A percentile compares a stretch with the other conserved stretches of the same genome.
These are phyloP conservation scores for Heliconius charithonia DNA, from an alignment of 2,888 invertebrate species.

Conservation along the genomic window DNA sequence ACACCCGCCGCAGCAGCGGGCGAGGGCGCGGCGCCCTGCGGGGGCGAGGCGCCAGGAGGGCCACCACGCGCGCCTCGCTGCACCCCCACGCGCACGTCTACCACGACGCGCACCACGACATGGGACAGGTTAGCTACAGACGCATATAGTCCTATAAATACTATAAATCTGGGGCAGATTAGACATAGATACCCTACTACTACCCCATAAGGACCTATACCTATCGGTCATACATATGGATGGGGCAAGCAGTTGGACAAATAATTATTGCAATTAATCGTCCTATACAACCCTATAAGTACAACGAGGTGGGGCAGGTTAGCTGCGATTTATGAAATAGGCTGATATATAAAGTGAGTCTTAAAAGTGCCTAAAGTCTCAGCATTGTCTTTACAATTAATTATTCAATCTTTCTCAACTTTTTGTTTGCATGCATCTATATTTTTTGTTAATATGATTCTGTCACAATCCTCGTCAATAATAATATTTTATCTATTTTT, in stretches of 20 bases:
- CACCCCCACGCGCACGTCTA: constrained; percentile 76
- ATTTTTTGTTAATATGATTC: not conserved
- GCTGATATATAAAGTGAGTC: not conserved
- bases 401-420: not conserved
- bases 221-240: too few species aligned
- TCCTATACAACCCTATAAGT: too few species aligned
- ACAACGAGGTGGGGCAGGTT: not conserved
- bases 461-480: too few species aligned
- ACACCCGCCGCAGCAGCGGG: constrained; percentile 55
- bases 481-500: not conserved
- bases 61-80: constrained; percentile 62
- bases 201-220: too few species aligned
- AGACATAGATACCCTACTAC: too few species aligned
- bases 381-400: too few species aligned
- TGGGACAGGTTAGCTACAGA: constrained; percentile 64
- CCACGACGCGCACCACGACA: constrained; percentile 65
- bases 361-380: too few species aligned
- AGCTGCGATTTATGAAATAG: not conserved
- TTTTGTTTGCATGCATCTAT: not conserved
- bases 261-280: too few species aligned
- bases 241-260: too few species aligned
- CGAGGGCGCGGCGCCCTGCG: constrained; percentile 55
- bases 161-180: too few species aligned
- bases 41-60: constrained; percentile 53
- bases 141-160: too few species aligned